phyloP scores from a whole-genome alignment of 1,140 invertebrate genomes.

The Ruditapes philippinarum region DNA sequence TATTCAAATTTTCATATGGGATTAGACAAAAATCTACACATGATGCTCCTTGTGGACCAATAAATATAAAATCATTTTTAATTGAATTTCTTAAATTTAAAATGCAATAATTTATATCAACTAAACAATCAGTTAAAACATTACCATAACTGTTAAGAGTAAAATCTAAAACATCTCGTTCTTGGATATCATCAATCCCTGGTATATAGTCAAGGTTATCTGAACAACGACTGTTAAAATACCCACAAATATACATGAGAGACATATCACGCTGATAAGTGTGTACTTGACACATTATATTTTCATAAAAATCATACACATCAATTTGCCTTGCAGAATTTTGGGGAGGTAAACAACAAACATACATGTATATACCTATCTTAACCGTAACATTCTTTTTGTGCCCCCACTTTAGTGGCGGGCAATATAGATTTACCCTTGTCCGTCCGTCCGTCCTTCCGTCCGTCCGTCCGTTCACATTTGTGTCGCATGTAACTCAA shows the following conservation, averaged over 20 bases:
- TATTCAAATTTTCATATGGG: too few relatives aligned
- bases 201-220: constrained; percentile 32
- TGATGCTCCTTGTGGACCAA: too few relatives aligned
- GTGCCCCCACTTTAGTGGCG: too few relatives aligned
- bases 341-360: constrained; percentile 51
- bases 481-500: too few relatives aligned
- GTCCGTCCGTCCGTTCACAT: too few relatives aligned
- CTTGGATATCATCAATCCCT: constrained; percentile 5
- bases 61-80: too few relatives aligned
- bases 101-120: background rate
- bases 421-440: too few relatives aligned
- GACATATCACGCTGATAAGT: background rate
- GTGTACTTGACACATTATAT: constrained; percentile 4
- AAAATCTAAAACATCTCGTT: constrained; percentile 26
- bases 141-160: constrained; percentile 6
- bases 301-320: constrained; percentile 44
- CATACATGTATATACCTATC: background rate
- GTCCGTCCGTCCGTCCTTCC: too few relatives aligned
- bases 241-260: constrained; percentile 16
- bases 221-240: constrained; percentile 27
- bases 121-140: background rate
- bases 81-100: constrained; percentile 11
- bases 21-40: too few relatives aligned
- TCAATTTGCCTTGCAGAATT: constrained; percentile 31
- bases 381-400: too few relatives aligned